Evolutionary conservation across 2,888 invertebrate genomes (phyloP).

Genomic region (Resseliella maxima): DNA sequence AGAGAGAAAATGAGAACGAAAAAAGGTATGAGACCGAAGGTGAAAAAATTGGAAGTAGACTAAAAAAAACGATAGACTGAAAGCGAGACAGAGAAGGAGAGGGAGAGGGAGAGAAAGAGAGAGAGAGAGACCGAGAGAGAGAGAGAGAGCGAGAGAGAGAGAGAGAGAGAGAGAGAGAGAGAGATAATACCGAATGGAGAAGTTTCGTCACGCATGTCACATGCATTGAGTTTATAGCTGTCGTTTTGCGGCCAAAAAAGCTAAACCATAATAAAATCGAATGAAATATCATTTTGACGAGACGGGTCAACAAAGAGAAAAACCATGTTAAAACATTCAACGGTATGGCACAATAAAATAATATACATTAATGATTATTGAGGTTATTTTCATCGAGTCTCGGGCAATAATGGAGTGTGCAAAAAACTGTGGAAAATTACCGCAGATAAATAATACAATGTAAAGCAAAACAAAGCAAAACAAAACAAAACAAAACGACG

Average conservation of each 20-base stretch:
- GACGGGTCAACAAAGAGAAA: conserved; percentile 20
- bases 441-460: neutral
- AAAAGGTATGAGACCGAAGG: neutral
- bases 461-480: neutral
- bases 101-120: neutral
- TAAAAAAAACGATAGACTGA: no score
- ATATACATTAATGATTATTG: conserved; percentile 23
- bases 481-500: no score
- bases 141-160: neutral
- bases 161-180: neutral
- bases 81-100: neutral
- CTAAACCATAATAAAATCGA: conserved; percentile 1
- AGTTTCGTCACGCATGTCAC: conserved; percentile 21
- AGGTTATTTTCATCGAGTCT: conserved; percentile 25
- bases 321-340: conserved; percentile 38
- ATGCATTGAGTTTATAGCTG: conserved; percentile 18
- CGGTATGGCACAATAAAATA: conserved; percentile 15
- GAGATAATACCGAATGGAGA: neutral
- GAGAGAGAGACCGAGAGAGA: neutral
- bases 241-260: conserved; percentile 4
- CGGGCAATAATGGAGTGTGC: neutral
- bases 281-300: conserved; percentile 38
- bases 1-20: neutral
- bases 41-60: no score
- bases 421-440: neutral